Percentiles rank a stretch among this genome's conserved stretches.
These are phyloP conservation scores for Acrocera orbiculus DNA, from an alignment of 2,888 invertebrate species.

Conservation along the genomic window DNA sequence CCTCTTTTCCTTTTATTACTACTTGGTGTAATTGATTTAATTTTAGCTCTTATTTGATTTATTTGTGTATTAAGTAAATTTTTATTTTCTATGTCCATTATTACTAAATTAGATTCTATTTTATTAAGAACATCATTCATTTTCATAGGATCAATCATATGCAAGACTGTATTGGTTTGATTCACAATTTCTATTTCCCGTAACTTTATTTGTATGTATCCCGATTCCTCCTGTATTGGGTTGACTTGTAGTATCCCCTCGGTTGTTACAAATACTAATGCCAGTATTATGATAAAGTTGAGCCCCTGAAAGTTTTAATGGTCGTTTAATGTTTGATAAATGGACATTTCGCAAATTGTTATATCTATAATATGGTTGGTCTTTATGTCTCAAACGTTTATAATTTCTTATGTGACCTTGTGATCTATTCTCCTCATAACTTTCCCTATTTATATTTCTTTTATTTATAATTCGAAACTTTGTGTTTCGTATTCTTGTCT, in stretches of 20 bases:
- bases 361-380: slow-evolving; percentile 6
- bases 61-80: slow-evolving; percentile 5
- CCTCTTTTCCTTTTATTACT: slow-evolving; percentile 7
- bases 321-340: slow-evolving; percentile 10
- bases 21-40: slow-evolving; percentile 7
- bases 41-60: slow-evolving; percentile 9
- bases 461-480: slow-evolving; percentile 5
- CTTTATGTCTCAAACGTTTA: slow-evolving; percentile 7
- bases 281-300: not conserved
- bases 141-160: slow-evolving; percentile 7
- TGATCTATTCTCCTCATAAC: slow-evolving; percentile 3
- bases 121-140: slow-evolving; percentile 4
- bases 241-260: slow-evolving; percentile 1
- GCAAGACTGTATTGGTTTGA: slow-evolving; percentile 7
- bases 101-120: slow-evolving; percentile 5
- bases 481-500: too few species aligned
- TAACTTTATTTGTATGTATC: slow-evolving; percentile 2
- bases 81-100: slow-evolving; percentile 5
- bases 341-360: slow-evolving; percentile 8
- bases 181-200: slow-evolving; percentile 1
- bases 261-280: slow-evolving; percentile 1
- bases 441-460: slow-evolving; percentile 3
- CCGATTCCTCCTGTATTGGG: not conserved
- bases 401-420: slow-evolving; percentile 6
- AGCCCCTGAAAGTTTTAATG: slow-evolving; percentile 10